Evolutionary conservation across 1,140 invertebrate species (phyloP).

Genomic region (Zelostemma sp.): DNA sequence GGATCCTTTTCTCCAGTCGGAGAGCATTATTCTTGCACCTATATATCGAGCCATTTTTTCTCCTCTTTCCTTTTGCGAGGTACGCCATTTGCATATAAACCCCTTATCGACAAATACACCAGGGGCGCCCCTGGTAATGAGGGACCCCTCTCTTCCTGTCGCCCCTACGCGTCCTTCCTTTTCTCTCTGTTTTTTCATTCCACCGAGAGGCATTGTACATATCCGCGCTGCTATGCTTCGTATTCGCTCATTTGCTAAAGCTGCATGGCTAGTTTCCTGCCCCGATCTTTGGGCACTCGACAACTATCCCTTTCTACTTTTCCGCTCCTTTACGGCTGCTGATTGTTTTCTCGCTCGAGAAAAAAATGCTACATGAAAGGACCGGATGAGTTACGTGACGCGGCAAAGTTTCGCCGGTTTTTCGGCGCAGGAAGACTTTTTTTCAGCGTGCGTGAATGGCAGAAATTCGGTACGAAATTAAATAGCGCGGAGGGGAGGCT

Average conservation of each 20-base stretch:
- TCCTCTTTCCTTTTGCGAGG: conserved; percentile 48
- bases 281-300: conserved; percentile 21
- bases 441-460: neutral
- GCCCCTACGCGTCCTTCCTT: conserved; percentile 38
- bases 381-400: conserved; percentile 47
- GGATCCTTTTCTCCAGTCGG: conserved; percentile 38
- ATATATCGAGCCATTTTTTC: conserved; percentile 56
- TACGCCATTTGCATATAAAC: conserved; percentile 67
- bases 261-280: conserved; percentile 51
- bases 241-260: conserved; percentile 56
- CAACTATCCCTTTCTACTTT: conserved; percentile 44
- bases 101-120: conserved; percentile 68
- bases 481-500: too few relatives aligned
- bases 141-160: conserved; percentile 50
- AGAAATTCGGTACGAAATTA: neutral
- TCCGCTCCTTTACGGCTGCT: conserved; percentile 43
- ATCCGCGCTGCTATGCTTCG: conserved; percentile 48
- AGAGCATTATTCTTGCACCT: conserved; percentile 63
- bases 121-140: conserved; percentile 65
- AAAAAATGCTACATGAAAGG: conserved; percentile 44
- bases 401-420: conserved; percentile 38
- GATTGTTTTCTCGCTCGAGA: conserved; percentile 42
- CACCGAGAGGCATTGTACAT: conserved; percentile 55
- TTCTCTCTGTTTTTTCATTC: conserved; percentile 60
- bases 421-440: conserved; percentile 5